phyloP scores from a whole-genome alignment of 2,113 vertebrate genomes.

The Varanus komodoensis region DNA sequence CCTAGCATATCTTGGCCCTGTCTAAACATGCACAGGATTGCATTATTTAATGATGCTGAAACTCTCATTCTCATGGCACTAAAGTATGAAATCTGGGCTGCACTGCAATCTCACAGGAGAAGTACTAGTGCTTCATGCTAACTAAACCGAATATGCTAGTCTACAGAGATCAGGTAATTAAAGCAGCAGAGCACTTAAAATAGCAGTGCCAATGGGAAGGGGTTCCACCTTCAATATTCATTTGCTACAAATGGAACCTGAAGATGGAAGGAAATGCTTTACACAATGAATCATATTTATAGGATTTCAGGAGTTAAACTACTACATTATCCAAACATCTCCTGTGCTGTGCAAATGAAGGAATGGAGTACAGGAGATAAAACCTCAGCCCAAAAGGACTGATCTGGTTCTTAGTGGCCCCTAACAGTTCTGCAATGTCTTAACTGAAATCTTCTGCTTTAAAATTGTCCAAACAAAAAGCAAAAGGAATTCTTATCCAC shows the following conservation, averaged over 20 bases:
- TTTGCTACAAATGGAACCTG: slow-evolving; percentile 55
- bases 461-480: slow-evolving; percentile 54
- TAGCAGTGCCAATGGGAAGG: slow-evolving; percentile 57
- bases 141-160: slow-evolving; percentile 1
- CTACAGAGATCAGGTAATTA: slow-evolving; percentile 11
- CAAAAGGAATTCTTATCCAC: slow-evolving; percentile 46
- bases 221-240: slow-evolving; percentile 32
- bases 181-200: slow-evolving; percentile 42
- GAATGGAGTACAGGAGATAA: slow-evolving; percentile 2
- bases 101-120: slow-evolving; percentile 2
- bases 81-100: slow-evolving; percentile 7
- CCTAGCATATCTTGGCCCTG: too few species aligned
- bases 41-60: neutral
- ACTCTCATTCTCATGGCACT: slow-evolving; percentile 15
- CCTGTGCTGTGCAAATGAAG: neutral
- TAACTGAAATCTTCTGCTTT: slow-evolving; percentile 38
- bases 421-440: slow-evolving; percentile 27
- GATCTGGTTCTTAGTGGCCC: slow-evolving; percentile 5
- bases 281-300: slow-evolving; percentile 43
- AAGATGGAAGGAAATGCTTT: slow-evolving; percentile 56
- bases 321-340: slow-evolving; percentile 42
- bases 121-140: slow-evolving; percentile 6
- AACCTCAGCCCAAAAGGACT: neutral
- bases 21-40: too few species aligned
- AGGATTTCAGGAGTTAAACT: slow-evolving; percentile 49